Evolutionary conservation across 2,888 invertebrate genomes (phyloP).

Genomic region (Tiliacea citrago): DNA sequence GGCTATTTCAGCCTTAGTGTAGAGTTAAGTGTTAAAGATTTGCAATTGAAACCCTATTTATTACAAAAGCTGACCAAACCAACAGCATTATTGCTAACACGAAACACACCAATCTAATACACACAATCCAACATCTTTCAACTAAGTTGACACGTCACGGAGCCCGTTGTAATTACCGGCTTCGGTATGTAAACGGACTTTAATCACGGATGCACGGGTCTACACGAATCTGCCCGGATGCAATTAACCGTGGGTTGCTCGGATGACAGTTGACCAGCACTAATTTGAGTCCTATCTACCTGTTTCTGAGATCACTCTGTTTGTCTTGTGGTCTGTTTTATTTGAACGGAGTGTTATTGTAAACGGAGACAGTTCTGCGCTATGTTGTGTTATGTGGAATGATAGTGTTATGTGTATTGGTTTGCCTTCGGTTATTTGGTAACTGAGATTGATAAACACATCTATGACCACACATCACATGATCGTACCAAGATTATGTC

Average conservation of each 20-base stretch:
- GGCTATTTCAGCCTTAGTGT: background rate
- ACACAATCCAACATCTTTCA: constrained; percentile 15
- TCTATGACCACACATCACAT: too few relatives aligned
- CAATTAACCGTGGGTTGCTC: constrained; percentile 45
- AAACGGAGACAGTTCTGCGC: constrained; percentile 8
- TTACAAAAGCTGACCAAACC: background rate
- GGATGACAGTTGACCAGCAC: constrained; percentile 25
- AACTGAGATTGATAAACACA: background rate
- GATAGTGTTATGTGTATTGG: too few relatives aligned
- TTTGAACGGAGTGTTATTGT: constrained; percentile 11
- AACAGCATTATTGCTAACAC: background rate
- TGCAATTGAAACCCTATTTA: background rate
- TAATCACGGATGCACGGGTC: constrained; percentile 50
- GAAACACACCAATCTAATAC: background rate
- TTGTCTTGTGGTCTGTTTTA: constrained; percentile 19
- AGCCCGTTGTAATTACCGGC: constrained; percentile 39
- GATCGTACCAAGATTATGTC: too few relatives aligned
- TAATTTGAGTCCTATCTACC: constrained; percentile 42
- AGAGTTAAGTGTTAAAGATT: background rate
- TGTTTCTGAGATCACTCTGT: constrained; percentile 10
- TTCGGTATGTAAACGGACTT: constrained; percentile 49
- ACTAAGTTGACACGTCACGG: constrained; percentile 29
- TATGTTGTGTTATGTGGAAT: too few relatives aligned
- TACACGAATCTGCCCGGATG: constrained; percentile 30
- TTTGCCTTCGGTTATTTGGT: background rate